Evolutionary conservation across 2,888 invertebrate genomes (phyloP).

Genomic region (Apamea monoglypha): DNA sequence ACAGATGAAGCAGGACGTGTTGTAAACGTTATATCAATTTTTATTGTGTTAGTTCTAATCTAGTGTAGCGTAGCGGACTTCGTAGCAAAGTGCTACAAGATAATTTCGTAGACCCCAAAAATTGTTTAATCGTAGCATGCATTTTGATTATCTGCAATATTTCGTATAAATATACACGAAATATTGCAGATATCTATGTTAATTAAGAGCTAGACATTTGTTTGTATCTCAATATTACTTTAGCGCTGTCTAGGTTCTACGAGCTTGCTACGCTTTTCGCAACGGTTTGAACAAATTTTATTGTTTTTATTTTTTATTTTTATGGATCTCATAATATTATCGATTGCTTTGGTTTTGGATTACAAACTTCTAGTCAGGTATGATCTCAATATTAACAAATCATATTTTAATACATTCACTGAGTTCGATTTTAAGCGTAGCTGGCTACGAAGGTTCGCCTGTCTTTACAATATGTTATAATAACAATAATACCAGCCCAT

Average conservation of each 20-base stretch:
- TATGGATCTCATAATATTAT: too few relatives aligned
- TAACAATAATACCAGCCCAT: not conserved
- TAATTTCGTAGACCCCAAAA: slow-evolving; percentile 29
- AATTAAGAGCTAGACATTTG: not conserved
- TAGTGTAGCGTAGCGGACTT: slow-evolving; percentile 7
- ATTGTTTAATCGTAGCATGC: not conserved
- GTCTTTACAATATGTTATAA: not conserved
- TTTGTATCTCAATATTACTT: not conserved
- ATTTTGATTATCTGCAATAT: too few relatives aligned
- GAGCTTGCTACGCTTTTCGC: slow-evolving; percentile 12
- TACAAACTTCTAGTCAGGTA: not conserved
- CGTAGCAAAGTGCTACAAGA: slow-evolving; percentile 49
- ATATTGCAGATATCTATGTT: not conserved
- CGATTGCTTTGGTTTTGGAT: not conserved
- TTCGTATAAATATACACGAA: not conserved
- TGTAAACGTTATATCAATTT: not conserved
- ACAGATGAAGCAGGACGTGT: not conserved
- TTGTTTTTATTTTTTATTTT: not conserved
- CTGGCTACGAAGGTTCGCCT: not conserved
- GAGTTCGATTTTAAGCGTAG: not conserved
- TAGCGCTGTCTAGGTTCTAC: not conserved
- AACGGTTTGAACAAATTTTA: not conserved
- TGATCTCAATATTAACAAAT: not conserved
- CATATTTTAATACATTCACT: not conserved
- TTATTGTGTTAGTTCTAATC: not conserved